A percentile compares a stretch with the other conserved stretches of the same genome.
phyloP scores from a whole-genome alignment of 2,797 vertebrate genomes.

The Aplochiton taeniatus region DNA sequence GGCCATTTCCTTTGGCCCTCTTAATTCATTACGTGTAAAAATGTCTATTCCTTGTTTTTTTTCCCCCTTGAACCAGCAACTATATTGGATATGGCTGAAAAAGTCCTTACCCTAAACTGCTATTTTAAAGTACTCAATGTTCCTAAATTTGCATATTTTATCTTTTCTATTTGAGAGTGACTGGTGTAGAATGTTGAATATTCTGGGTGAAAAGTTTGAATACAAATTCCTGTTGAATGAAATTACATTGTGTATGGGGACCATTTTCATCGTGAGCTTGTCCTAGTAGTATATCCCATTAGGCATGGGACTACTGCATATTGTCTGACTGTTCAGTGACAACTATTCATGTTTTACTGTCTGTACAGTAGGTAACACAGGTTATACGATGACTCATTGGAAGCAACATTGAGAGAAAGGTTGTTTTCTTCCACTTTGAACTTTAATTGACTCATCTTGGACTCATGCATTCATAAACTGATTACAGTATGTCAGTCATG shows the following conservation, averaged over 20 bases:
- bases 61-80: slow-evolving; percentile 34
- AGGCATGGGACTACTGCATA: slow-evolving; percentile 25
- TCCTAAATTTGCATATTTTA: slow-evolving; percentile 62
- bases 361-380: too few relatives aligned
- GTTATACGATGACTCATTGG: too few relatives aligned
- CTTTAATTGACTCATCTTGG: too few relatives aligned
- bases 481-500: too few relatives aligned
- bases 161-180: slow-evolving; percentile 61
- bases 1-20: slow-evolving; percentile 45
- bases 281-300: slow-evolving; percentile 14
- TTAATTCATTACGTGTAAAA: slow-evolving; percentile 43
- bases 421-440: too few relatives aligned
- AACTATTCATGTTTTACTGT: not conserved
- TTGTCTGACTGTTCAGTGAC: slow-evolving; percentile 28
- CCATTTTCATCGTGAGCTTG: slow-evolving; percentile 20
- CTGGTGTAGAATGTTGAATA: slow-evolving; percentile 60
- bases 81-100: slow-evolving; percentile 55
- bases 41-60: slow-evolving; percentile 16
- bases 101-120: slow-evolving; percentile 62
- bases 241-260: slow-evolving; percentile 8
- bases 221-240: slow-evolving; percentile 24
- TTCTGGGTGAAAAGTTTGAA: slow-evolving; percentile 41
- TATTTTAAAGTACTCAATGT: slow-evolving; percentile 49
- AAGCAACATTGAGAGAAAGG: too few relatives aligned
- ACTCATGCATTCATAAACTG: too few relatives aligned